These are phyloP conservation scores for Lochmaea crataegi DNA, from an alignment of 2,888 invertebrate species.

Conservation along the genomic window DNA sequence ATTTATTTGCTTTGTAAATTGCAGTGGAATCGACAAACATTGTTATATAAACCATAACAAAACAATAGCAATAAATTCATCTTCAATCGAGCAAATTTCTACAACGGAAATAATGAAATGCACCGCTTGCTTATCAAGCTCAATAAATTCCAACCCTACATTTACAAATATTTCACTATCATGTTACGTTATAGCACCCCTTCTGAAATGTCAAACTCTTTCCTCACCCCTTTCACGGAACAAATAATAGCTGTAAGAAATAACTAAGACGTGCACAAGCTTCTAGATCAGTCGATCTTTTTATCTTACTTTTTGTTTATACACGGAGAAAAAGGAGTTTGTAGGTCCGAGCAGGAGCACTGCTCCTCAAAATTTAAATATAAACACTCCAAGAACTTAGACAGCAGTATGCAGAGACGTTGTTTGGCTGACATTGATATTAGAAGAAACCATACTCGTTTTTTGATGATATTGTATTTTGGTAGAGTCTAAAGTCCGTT, in stretches of 20 bases:
- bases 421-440: no score
- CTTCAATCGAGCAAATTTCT: slow-evolving; percentile 9
- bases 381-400: no score
- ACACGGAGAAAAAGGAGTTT: no score
- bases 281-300: neutral
- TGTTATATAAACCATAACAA: slow-evolving; percentile 16
- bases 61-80: slow-evolving; percentile 20
- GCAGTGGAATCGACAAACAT: slow-evolving; percentile 9
- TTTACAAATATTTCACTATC: slow-evolving; percentile 31
- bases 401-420: no score
- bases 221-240: slow-evolving; percentile 22
- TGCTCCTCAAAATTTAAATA: no score
- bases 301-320: neutral
- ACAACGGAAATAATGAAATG: slow-evolving; percentile 29
- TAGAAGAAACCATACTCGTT: no score
- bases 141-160: slow-evolving; percentile 29
- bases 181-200: slow-evolving; percentile 18
- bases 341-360: no score
- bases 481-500: no score
- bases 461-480: no score
- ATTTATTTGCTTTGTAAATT: slow-evolving; percentile 10
- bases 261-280: slow-evolving; percentile 13
- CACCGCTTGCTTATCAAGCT: slow-evolving; percentile 28
- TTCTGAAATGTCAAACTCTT: slow-evolving; percentile 21
- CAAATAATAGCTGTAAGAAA: slow-evolving; percentile 29